Percentiles rank a stretch among this genome's conserved stretches.
Conservation (phyloP, 1,140 invertebrate species). For the Bicyclus anynana region DNA sequence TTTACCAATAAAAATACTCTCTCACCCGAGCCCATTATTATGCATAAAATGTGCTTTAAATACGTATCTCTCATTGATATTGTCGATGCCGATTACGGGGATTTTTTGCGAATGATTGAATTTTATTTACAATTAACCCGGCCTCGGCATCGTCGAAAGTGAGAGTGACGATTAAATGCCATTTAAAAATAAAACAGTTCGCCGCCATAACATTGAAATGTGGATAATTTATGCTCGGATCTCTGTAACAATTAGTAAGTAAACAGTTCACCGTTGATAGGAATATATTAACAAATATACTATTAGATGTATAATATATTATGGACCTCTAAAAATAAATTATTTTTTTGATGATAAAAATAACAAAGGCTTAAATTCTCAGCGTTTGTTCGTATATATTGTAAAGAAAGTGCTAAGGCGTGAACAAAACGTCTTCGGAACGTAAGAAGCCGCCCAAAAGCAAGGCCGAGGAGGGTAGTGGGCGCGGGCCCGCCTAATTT, state of each 20-base stretch:
- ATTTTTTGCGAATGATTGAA: slow-evolving; percentile 77
- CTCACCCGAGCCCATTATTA: slow-evolving; percentile 48
- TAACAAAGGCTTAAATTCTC: background rate
- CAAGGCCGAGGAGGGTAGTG: slow-evolving; percentile 43
- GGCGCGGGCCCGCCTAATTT: slow-evolving; percentile 69
- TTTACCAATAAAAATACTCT: slow-evolving; percentile 44
- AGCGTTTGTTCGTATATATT: background rate
- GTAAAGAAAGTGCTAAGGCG: slow-evolving; percentile 36
- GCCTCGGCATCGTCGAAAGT: slow-evolving; percentile 61
- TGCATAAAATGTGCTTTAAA: slow-evolving; percentile 64
- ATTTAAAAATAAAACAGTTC: slow-evolving; percentile 75
- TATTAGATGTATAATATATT: too few species aligned
- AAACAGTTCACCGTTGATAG: slow-evolving; percentile 8
- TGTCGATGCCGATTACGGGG: slow-evolving; percentile 68
- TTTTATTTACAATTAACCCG: slow-evolving; percentile 77
- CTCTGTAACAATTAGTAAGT: slow-evolving; percentile 27
- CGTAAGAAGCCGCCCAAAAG: slow-evolving; percentile 60
- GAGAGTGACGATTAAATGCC: slow-evolving; percentile 75
- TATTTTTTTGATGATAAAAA: too few species aligned
- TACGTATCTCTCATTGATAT: slow-evolving; percentile 72
- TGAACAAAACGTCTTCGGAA: slow-evolving; percentile 42
- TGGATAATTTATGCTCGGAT: slow-evolving; percentile 47
- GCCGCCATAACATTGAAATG: slow-evolving; percentile 56
- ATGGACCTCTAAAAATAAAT: too few species aligned
- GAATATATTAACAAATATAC: too few species aligned